Evolutionary conservation across 2,888 invertebrate species (phyloP).

Genomic region (Amiota communis): DNA sequence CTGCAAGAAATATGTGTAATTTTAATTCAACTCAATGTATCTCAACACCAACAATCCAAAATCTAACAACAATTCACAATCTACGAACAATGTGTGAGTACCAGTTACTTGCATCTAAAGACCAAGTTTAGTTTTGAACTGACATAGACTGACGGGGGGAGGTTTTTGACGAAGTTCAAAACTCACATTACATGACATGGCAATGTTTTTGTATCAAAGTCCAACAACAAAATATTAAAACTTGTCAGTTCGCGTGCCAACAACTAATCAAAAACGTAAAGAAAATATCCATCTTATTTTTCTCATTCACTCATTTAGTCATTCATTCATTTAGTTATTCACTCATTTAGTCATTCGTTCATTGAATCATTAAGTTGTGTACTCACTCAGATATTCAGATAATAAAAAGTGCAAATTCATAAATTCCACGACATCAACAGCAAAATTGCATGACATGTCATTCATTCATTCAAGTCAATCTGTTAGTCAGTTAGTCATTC

Average conservation of each 20-base stretch:
- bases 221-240: conserved; percentile 46
- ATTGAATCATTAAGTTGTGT: background rate
- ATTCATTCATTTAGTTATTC: too few relatives aligned
- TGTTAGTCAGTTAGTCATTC: background rate
- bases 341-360: too few relatives aligned
- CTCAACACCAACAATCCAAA: too few relatives aligned
- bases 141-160: too few relatives aligned
- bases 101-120: too few relatives aligned
- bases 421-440: background rate
- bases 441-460: conserved; percentile 18
- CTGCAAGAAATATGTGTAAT: too few relatives aligned
- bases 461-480: background rate
- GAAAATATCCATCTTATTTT: conserved; percentile 58
- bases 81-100: too few relatives aligned
- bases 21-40: too few relatives aligned
- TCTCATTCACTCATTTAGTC: background rate
- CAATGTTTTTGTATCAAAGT: conserved; percentile 8
- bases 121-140: too few relatives aligned
- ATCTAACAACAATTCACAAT: too few relatives aligned
- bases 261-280: conserved; percentile 60
- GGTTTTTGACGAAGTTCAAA: too few relatives aligned
- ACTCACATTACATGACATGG: conserved; percentile 2
- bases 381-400: background rate
- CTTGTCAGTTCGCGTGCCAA: conserved; percentile 66
- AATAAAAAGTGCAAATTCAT: conserved; percentile 10